Base-by-base conservation (phyloP, 2,113 vertebrate species). In the Syngnathus typhle region DNA sequence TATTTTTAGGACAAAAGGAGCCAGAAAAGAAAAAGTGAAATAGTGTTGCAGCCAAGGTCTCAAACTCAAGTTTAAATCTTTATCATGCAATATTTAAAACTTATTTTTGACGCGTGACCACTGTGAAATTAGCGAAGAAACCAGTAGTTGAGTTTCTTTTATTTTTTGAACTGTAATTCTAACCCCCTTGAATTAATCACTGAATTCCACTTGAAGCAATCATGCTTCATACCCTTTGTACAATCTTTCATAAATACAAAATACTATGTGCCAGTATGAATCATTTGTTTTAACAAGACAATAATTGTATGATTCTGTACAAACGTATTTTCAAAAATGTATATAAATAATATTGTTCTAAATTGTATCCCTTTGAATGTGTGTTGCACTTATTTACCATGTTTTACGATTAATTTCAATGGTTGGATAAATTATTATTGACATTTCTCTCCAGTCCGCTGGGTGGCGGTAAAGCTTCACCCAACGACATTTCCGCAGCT, bases 381-480 rank as follows among this genome's bases (percentile, higher is more conserved):
- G 6, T 36, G 39, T 39, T 38, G 27, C 70, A 12, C 44, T 46
- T 46, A 46, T 16, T 46, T 44, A 44, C 12, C 43, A 44, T 44
- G 43, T 44, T 46, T 46, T 46, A 4, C 15, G 44, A 46, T 46
- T 46, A 46, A 46, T 46, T 16, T 15, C 44, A 16, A 46, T 46
- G 5, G 1, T 18, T 27, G 0, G 4, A 23, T 6, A 3, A 56
- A 58, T 44, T 41, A 19, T 5, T 39, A 4, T 11, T 23, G 1
- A 1, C 9, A 1, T 74, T 18, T 68, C 41, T 58, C 84, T 67
- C 84, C 84, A 1, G n/a, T 21, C 77, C 88, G 10, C 4, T 64
- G 70, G 82, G 75, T 67, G 85, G 87, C 76, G 70, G 36, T 77
- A 64, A 16, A 65, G 64, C 37, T 46, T 65, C 71, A 62, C 12